Percentiles rank a stretch among this genome's conserved stretches.
These are phyloP conservation scores for Odontamblyopus rebecca DNA, from an alignment of 2,797 vertebrate genomes.

Conservation along the genomic window DNA sequence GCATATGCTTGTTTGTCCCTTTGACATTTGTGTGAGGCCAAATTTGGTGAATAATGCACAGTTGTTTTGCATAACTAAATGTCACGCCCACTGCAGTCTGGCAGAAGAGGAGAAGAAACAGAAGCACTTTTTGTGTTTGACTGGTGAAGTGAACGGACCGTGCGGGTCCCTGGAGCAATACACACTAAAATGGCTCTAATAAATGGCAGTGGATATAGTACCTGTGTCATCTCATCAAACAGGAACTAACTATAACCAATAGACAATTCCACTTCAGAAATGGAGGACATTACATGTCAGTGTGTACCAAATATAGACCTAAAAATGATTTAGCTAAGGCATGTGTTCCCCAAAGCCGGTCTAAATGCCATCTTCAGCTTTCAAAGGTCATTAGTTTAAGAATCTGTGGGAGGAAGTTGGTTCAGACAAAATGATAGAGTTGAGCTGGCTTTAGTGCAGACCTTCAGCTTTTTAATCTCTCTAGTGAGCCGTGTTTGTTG, in stretches of 20 bases:
- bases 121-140: conserved; percentile 23
- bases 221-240: conserved; percentile 52
- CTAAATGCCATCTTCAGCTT: conserved; percentile 71
- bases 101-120: conserved; percentile 33
- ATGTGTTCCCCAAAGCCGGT: conserved; percentile 47
- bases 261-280: conserved; percentile 26
- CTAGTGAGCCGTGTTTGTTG: conserved; percentile 66
- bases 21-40: conserved; percentile 77
- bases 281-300: conserved; percentile 35
- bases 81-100: conserved; percentile 70
- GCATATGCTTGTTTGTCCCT: conserved; percentile 52
- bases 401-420: conserved; percentile 66
- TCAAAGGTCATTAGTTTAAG: conserved; percentile 67
- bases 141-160: conserved; percentile 39
- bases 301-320: conserved; percentile 55
- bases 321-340: conserved; percentile 31
- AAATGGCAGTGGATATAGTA: conserved; percentile 55
- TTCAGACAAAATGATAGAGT: conserved; percentile 57
- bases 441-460: conserved; percentile 41
- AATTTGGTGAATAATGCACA: conserved; percentile 70
- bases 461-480: conserved; percentile 66
- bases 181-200: conserved; percentile 32
- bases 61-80: conserved; percentile 77
- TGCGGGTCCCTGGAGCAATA: conserved; percentile 40
- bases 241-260: conserved; percentile 27